Conservation (phyloP, 2,797 vertebrate genomes). For the Crocodylus rhombifer region DNA sequence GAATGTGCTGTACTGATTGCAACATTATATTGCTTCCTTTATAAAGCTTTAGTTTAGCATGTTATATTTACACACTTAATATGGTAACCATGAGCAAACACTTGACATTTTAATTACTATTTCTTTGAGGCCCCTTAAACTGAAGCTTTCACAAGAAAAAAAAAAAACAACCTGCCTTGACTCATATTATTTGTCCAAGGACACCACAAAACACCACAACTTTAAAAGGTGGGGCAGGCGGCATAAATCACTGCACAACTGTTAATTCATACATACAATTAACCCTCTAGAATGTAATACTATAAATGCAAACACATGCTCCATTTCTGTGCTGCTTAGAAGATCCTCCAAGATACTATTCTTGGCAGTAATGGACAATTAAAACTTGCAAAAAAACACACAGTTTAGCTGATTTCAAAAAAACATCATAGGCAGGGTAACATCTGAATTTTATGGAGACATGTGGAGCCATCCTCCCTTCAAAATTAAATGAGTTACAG, state of each 20-base stretch:
- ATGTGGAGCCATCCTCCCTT: background rate
- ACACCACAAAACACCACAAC: conserved; percentile 10
- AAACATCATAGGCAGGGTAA: background rate
- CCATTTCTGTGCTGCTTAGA: conserved; percentile 4
- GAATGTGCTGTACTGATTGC: background rate
- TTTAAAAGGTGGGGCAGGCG: conserved; percentile 28
- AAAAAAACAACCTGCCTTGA: background rate
- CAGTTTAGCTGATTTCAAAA: background rate
- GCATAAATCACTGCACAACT: conserved; percentile 23
- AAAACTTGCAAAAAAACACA: conserved; percentile 32
- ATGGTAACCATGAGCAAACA: background rate
- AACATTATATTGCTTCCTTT: conserved; percentile 18
- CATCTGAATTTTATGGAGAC: conserved; percentile 2
- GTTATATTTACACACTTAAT: background rate
- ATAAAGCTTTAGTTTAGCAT: background rate
- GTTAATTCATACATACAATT: conserved; percentile 49
- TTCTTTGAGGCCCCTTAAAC: conserved; percentile 9
- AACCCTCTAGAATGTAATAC: conserved; percentile 39
- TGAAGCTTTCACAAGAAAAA: background rate
- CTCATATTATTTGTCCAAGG: conserved; percentile 14
- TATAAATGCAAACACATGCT: background rate
- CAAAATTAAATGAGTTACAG: background rate
- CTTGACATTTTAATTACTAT: background rate
- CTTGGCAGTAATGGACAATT: conserved; percentile 42
- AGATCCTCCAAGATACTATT: conserved; percentile 50